Conservation (phyloP, 1,140 invertebrate species). For the Drosophila pseudoananassae region DNA sequence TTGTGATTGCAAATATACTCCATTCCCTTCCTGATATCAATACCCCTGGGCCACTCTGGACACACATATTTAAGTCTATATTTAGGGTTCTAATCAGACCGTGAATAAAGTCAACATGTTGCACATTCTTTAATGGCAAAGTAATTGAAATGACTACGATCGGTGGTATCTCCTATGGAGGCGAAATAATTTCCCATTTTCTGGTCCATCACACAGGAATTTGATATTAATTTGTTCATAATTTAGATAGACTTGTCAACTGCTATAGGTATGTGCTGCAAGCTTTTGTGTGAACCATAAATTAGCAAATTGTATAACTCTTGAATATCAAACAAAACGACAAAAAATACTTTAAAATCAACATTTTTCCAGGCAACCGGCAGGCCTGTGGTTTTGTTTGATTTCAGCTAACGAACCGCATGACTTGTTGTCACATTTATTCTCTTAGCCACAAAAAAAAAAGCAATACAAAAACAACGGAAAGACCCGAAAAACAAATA, state of each 20-base stretch:
- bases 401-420: conserved; percentile 65
- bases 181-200: background rate
- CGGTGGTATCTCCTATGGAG: background rate
- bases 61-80: conserved; percentile 36
- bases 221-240: conserved; percentile 14
- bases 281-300: conserved; percentile 48
- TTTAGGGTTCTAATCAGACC: conserved; percentile 67
- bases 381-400: conserved; percentile 44
- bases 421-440: conserved; percentile 61
- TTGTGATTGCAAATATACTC: conserved; percentile 63
- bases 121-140: conserved; percentile 33
- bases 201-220: background rate
- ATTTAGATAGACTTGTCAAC: conserved; percentile 27
- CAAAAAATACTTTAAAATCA: conserved; percentile 34
- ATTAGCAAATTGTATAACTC: conserved; percentile 47
- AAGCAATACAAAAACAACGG: conserved; percentile 17
- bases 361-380: conserved; percentile 34
- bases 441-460: conserved; percentile 27
- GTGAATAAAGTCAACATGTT: conserved; percentile 57
- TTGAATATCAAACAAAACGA: background rate
- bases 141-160: conserved; percentile 26
- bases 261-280: conserved; percentile 21
- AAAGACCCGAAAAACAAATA: conserved; percentile 39
- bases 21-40: conserved; percentile 23
- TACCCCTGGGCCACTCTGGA: background rate